Base-by-base conservation (phyloP, 2,888 invertebrate species). In the Sphaerophoria rueppellii region DNA sequence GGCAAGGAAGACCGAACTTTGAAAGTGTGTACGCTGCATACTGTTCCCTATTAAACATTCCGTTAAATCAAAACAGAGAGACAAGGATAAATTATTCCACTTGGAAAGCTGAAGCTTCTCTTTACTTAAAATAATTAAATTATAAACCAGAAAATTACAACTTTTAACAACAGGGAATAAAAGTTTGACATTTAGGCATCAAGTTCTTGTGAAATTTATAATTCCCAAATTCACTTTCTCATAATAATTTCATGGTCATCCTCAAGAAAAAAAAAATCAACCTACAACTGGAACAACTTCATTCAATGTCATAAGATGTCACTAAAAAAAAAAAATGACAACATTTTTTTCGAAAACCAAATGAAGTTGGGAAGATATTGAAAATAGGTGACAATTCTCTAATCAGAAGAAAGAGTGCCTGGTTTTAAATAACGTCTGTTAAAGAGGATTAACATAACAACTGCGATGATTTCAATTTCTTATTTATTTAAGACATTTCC, bases 381-480 rank as follows among this genome's bases (percentile, higher is more conserved):
- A 58, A 1, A 12, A 35, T 63, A 2, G 37, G 5, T 52, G 48
- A 24, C 12, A 52, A 37, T 37, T 14, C 32, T 67, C 48, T 67
- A 7, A 67, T 52, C 35, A 50, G 4, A 24, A 32, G 14, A 58
- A 16, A 50, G 35, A 50, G 6, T 24, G 34, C 32, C 52, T 24
- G 54, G 54, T 54, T 9, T 54, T 70, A 65, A 61, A 55, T 70
- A 63, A 71, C 57, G 75, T 37, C 43, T 55, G 24, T 40, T 12
- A 7, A 69, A 12, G 4, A 6, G 16, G 16, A 14, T 11, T 37
- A 24, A 6, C 12, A 52, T 72, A 65, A 71, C 35, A 81, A 67
- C 58, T 72, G 76, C 16, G 65, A 72, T 81, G 54, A 76, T 76
- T 76, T 76, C 76, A 60, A 71, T 70, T n/a, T 63, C 54, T n/a